Evolutionary conservation across 2,888 invertebrate genomes (phyloP).

Genomic region (Campoplex capitator): DNA sequence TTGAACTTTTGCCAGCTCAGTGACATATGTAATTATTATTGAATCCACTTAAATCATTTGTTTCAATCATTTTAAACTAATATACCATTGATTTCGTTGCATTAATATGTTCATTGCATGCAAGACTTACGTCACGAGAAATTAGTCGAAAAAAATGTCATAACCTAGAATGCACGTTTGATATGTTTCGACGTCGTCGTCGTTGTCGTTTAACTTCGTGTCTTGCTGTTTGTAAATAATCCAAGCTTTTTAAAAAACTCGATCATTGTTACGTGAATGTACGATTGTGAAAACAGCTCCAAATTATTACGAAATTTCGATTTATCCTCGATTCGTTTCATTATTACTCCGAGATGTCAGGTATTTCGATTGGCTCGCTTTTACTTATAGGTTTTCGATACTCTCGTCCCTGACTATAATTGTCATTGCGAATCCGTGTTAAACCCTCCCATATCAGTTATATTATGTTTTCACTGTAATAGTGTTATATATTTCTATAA

Average conservation of each 20-base stretch:
- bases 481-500: not conserved
- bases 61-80: not conserved
- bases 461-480: not conserved
- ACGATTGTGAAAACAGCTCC: not conserved
- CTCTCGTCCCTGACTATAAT: not conserved
- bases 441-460: not conserved
- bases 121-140: conserved; percentile 64
- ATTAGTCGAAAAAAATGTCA: conserved; percentile 59
- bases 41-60: conserved; percentile 28
- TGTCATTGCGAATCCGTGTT: not conserved
- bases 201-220: conserved; percentile 16
- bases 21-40: conserved; percentile 71
- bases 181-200: conserved; percentile 10
- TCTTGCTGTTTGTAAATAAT: conserved; percentile 68
- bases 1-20: conserved; percentile 66
- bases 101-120: conserved; percentile 14
- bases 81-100: conserved; percentile 6
- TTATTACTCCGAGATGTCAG: not conserved
- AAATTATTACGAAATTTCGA: not conserved
- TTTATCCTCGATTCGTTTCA: not conserved
- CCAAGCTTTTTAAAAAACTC: not conserved
- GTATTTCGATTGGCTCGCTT: conserved; percentile 4
- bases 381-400: conserved; percentile 33
- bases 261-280: conserved; percentile 19
- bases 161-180: conserved; percentile 66